phyloP scores from a whole-genome alignment of 2,113 vertebrate species.

The Corythornis cristatus region DNA sequence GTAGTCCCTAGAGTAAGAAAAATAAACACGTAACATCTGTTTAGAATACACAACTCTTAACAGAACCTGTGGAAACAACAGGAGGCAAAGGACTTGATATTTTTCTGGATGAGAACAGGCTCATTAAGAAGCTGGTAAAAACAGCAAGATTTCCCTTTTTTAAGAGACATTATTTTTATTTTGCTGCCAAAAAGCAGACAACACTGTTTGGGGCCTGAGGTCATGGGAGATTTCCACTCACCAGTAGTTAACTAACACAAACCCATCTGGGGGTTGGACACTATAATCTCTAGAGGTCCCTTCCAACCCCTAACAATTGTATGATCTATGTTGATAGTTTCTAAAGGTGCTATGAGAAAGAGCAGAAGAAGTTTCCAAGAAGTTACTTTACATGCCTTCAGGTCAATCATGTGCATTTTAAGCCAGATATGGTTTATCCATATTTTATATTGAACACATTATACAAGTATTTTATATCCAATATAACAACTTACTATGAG shows the following conservation, averaged over 20 bases:
- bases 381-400: not conserved
- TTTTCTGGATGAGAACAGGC: not conserved
- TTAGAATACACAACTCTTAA: not conserved
- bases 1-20: not conserved
- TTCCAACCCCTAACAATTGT: too few species aligned
- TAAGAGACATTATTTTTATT: not conserved
- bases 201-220: not conserved
- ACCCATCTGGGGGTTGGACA: not conserved
- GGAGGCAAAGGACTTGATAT: not conserved
- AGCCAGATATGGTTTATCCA: not conserved
- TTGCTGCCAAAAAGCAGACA: not conserved
- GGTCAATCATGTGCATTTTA: not conserved
- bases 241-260: not conserved
- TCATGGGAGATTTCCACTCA: not conserved
- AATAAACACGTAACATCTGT: not conserved
- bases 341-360: not conserved
- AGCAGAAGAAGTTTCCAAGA: not conserved
- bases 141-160: not conserved
- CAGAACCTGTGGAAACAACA: not conserved
- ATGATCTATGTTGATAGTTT: not conserved
- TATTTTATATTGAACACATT: not conserved
- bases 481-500: not conserved
- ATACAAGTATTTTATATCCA: not conserved
- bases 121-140: not conserved
- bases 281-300: too few species aligned